A percentile compares a stretch with the other conserved stretches of the same genome.
phyloP scores from a whole-genome alignment of 2,113 vertebrate species.

The Pseudopipra pipra region DNA sequence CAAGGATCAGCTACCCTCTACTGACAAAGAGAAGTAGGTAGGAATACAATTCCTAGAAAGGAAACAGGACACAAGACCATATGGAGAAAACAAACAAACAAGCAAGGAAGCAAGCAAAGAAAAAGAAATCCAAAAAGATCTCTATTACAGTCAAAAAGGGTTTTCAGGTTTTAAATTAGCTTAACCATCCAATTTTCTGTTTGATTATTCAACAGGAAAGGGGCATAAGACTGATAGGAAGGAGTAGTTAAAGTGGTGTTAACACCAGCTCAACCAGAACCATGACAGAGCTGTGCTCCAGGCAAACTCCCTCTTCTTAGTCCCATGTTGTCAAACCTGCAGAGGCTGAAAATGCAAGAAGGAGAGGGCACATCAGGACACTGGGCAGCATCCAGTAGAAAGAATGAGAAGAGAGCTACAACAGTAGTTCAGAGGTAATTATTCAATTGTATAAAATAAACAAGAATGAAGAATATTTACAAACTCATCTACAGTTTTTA shows the following conservation, averaged over 20 bases:
- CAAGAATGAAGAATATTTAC: background rate
- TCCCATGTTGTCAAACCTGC: background rate
- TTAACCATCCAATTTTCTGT: background rate
- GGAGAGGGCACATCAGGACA: background rate
- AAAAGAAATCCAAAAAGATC: background rate
- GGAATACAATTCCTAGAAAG: background rate
- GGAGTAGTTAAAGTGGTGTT: background rate
- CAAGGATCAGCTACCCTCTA: background rate
- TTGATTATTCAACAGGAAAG: background rate
- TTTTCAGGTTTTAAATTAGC: background rate
- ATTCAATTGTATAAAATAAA: background rate
- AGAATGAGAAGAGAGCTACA: background rate
- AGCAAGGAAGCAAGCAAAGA: background rate
- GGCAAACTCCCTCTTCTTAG: background rate
- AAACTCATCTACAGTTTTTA: background rate
- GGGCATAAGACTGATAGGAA: background rate
- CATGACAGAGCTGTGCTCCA: background rate
- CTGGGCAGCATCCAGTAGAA: background rate
- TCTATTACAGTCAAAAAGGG: background rate
- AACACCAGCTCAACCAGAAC: background rate
- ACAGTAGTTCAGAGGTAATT: background rate
- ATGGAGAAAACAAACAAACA: background rate
- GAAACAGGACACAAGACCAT: background rate
- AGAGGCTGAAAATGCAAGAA: background rate
- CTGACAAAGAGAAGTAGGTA: background rate